Evolutionary conservation across 64 coral and sea anemone species (phyloP).

Genomic region (Porites lutea): DNA sequence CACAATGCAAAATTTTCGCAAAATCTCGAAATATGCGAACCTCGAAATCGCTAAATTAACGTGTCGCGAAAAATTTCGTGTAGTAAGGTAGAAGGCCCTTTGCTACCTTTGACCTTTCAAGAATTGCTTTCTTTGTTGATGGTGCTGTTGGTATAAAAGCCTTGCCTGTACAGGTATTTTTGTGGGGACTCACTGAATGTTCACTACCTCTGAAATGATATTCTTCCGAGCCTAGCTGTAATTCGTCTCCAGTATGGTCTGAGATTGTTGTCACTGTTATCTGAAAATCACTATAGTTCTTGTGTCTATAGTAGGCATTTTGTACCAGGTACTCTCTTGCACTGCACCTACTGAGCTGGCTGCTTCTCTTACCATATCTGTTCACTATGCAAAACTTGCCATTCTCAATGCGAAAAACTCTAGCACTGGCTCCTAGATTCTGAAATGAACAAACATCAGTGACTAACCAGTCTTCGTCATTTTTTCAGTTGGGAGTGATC

Average conservation of each 20-base stretch:
- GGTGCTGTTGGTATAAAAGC: slow-evolving; percentile 23
- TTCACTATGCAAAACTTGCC: not conserved
- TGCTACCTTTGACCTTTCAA: slow-evolving; percentile 6
- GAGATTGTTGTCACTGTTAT: slow-evolving; percentile 21
- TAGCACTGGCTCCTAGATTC: slow-evolving; percentile 41
- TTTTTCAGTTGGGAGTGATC: slow-evolving; percentile 57
- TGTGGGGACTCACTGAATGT: slow-evolving; percentile 43
- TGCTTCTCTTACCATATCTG: not conserved
- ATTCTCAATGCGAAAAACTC: not conserved
- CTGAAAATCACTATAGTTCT: slow-evolving; percentile 44
- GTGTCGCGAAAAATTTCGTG: too few species aligned
- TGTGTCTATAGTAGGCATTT: slow-evolving; percentile 31
- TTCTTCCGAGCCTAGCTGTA: slow-evolving; percentile 34
- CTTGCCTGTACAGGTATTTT: slow-evolving; percentile 24
- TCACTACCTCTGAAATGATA: not conserved
- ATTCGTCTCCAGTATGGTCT: slow-evolving; percentile 15
- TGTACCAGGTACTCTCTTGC: not conserved
- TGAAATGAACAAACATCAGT: slow-evolving; percentile 60
- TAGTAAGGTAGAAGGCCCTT: not conserved
- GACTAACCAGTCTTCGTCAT: slow-evolving; percentile 41
- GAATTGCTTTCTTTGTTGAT: slow-evolving; percentile 27
- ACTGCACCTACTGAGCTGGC: not conserved
- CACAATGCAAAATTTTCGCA: too few species aligned
- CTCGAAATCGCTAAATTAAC: too few species aligned
- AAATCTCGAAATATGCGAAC: too few species aligned